Conservation (phyloP, 30 jellyfish, hydroid and myxozoan species). For the Nemopilema nomurai region DNA sequence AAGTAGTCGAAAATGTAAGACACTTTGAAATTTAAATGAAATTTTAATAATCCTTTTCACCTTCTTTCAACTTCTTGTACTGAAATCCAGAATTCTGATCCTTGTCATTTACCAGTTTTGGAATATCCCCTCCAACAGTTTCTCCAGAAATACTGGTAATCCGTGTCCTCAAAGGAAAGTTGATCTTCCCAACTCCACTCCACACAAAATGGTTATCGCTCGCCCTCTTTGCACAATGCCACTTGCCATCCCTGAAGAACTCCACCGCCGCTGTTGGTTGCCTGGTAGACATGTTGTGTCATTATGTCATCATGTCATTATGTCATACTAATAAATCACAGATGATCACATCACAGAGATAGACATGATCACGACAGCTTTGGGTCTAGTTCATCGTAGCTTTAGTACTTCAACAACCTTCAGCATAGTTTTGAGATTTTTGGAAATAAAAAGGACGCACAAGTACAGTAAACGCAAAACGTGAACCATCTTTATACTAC, state of each 20-base stretch:
- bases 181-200: slow-evolving; percentile 62
- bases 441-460: neutral
- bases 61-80: slow-evolving; percentile 62
- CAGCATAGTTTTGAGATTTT: neutral
- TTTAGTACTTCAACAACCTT: too few relatives aligned
- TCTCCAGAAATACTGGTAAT: slow-evolving; percentile 88
- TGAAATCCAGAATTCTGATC: slow-evolving; percentile 71
- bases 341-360: too few relatives aligned
- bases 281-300: too few relatives aligned
- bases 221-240: slow-evolving; percentile 83
- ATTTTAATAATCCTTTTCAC: slow-evolving; percentile 10
- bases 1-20: too few relatives aligned
- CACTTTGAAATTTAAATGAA: neutral
- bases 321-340: too few relatives aligned
- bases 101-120: slow-evolving; percentile 32
- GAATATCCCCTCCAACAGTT: slow-evolving; percentile 80
- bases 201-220: slow-evolving; percentile 66
- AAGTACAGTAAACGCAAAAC: too few relatives aligned
- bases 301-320: too few relatives aligned
- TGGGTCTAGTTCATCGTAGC: too few relatives aligned
- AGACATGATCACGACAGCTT: too few relatives aligned
- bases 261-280: slow-evolving; percentile 84
- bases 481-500: too few relatives aligned
- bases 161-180: slow-evolving; percentile 75
- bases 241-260: slow-evolving; percentile 74